These are phyloP conservation scores for Galerucella nymphaeae DNA, from an alignment of 2,888 invertebrate genomes.

Conservation along the genomic window DNA sequence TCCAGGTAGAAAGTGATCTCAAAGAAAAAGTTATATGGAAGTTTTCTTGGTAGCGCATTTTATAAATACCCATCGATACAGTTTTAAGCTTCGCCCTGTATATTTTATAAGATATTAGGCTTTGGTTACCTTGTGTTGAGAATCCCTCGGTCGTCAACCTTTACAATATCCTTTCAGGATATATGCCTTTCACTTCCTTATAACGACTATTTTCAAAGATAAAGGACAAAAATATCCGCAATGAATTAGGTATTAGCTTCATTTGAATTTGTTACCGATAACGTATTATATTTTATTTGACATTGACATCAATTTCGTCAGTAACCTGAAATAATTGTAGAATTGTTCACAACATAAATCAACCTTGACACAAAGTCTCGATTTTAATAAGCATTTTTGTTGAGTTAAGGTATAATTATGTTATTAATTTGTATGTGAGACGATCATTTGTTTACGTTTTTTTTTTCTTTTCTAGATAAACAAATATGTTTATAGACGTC, in stretches of 20 bases:
- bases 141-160: background rate
- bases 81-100: too few species aligned
- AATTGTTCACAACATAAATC: constrained; percentile 2
- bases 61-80: too few species aligned
- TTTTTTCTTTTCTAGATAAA: background rate
- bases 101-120: too few species aligned
- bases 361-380: constrained; percentile 6
- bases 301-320: constrained; percentile 3
- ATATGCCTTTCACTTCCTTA: background rate
- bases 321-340: background rate
- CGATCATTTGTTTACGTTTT: background rate
- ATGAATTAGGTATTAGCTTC: background rate
- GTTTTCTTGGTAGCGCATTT: too few species aligned
- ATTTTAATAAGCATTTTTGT: background rate
- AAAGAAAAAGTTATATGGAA: too few species aligned
- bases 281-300: background rate
- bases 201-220: background rate
- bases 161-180: background rate
- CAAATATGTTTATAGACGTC: too few species aligned
- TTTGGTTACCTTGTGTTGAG: too few species aligned
- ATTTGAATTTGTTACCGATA: constrained; percentile 2
- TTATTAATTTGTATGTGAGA: background rate
- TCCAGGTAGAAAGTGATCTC: too few species aligned
- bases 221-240: background rate
- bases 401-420: background rate